Percentiles rank a stretch among this genome's conserved stretches.
Conservation (phyloP, 2,797 vertebrate genomes). For the Toxotes lorentzi region DNA sequence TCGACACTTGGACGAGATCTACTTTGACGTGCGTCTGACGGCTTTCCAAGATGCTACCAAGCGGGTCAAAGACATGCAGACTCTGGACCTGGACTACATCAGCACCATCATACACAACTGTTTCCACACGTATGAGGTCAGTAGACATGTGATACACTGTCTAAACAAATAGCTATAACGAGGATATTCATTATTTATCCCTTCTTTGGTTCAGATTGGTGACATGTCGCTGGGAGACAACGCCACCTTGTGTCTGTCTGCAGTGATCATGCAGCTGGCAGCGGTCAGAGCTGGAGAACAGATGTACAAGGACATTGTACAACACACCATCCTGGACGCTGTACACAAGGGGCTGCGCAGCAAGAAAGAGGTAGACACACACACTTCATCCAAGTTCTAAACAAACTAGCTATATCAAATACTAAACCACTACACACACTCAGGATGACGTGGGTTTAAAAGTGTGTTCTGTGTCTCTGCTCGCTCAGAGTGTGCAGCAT, state of each 20-base stretch:
- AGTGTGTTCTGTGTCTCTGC: background rate
- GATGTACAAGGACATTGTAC: conserved; percentile 90
- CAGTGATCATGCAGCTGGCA: conserved; percentile 87
- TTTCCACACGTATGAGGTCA: conserved; percentile 95
- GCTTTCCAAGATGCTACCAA: conserved; percentile 90
- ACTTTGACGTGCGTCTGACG: conserved; percentile 93
- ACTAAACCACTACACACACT: background rate
- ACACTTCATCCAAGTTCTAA: background rate
- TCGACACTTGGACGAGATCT: conserved; percentile 93
- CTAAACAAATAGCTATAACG: background rate
- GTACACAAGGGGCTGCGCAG: conserved; percentile 91
- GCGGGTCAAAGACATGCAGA: conserved; percentile 88
- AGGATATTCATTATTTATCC: background rate
- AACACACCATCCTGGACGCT: conserved; percentile 90
- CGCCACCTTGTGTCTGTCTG: conserved; percentile 91
- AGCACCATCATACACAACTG: conserved; percentile 92
- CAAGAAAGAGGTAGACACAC: conserved; percentile 89
- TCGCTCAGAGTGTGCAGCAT: conserved; percentile 89
- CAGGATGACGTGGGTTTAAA: background rate
- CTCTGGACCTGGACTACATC: conserved; percentile 90
- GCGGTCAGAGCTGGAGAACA: conserved; percentile 83
- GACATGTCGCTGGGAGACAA: conserved; percentile 97
- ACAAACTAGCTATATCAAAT: background rate
- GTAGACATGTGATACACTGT: background rate
- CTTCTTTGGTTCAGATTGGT: conserved; percentile 84